A percentile compares a stretch with the other conserved stretches of the same genome.
phyloP scores from a whole-genome alignment of 2,888 invertebrate species.

The Lydus trimaculatus region DNA sequence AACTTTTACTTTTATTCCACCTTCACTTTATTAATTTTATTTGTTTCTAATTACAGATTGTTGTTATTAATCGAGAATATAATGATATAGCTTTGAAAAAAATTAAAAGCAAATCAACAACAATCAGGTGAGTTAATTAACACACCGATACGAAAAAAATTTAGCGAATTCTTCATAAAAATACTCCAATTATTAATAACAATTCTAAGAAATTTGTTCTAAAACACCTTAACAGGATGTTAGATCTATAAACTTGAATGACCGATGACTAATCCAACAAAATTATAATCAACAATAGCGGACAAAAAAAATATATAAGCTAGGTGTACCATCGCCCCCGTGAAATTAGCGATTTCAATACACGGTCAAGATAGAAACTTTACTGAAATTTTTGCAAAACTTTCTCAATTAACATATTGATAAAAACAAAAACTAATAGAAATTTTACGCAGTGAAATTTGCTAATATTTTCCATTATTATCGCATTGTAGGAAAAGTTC shows the following conservation, averaged over 20 bases:
- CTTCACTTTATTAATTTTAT: background rate
- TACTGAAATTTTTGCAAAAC: background rate
- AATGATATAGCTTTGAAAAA: background rate
- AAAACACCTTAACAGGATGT: background rate
- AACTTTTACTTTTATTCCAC: conserved; percentile 6
- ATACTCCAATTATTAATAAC: background rate
- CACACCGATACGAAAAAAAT: background rate
- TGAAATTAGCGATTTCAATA: background rate
- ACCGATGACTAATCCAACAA: background rate
- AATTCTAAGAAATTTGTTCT: background rate
- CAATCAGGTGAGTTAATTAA: background rate
- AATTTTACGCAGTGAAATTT: background rate
- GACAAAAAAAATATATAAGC: background rate
- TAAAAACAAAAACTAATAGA: too few species aligned
- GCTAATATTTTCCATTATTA: background rate
- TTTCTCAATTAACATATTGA: background rate
- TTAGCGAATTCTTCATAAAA: background rate
- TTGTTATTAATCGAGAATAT: background rate
- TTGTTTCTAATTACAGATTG: background rate
- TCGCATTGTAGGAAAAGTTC: background rate
- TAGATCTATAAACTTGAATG: background rate
- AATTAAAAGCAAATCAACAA: background rate
- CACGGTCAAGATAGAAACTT: background rate
- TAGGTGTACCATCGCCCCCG: background rate
- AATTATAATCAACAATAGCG: background rate